Evolutionary conservation across 2,797 vertebrate species (phyloP).

Genomic region (Brachyrhaphis roseni): DNA sequence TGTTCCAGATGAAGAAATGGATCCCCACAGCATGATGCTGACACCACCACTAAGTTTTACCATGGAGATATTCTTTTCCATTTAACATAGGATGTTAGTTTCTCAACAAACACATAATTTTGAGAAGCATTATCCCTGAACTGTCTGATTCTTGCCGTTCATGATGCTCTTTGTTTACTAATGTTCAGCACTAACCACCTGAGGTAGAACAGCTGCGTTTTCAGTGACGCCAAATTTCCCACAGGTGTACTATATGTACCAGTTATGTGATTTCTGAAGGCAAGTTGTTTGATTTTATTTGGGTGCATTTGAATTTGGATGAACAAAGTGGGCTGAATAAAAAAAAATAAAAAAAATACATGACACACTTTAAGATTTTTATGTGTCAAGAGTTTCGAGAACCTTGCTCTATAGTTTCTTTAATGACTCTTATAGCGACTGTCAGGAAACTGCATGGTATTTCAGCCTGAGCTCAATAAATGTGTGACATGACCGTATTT

Average conservation of each 20-base stretch:
- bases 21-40: background rate
- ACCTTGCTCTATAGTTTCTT: background rate
- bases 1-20: background rate
- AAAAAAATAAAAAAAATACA: background rate
- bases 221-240: background rate
- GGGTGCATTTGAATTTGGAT: too few species aligned
- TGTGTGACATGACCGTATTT: slow-evolving; percentile 7
- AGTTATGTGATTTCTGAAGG: background rate
- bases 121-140: background rate
- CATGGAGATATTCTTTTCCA: too few species aligned
- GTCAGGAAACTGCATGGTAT: background rate
- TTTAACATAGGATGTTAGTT: background rate
- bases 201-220: background rate
- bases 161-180: background rate
- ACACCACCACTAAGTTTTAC: background rate
- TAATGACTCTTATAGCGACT: background rate
- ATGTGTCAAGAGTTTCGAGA: background rate
- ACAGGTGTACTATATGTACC: background rate
- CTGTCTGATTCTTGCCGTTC: background rate
- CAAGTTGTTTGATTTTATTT: background rate
- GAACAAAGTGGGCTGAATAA: background rate
- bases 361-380: background rate
- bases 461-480: slow-evolving; percentile 3
- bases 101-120: background rate
- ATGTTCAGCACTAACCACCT: background rate